Evolutionary conservation across 1,140 invertebrate genomes (phyloP).

Genomic region (Anastatus disparis): DNA sequence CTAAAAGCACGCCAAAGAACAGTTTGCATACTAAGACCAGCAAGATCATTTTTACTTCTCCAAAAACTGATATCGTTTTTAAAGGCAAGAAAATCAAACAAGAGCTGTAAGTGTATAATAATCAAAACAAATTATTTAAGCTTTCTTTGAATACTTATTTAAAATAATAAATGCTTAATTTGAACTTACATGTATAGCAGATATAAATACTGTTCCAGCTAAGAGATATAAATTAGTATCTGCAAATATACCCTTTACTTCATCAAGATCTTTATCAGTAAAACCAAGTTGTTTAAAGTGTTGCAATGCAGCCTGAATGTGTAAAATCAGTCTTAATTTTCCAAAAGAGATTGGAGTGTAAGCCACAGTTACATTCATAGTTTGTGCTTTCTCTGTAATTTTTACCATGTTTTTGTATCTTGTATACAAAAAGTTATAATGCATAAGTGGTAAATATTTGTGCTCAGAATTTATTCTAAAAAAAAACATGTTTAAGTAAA

Average conservation of each 20-base stretch:
- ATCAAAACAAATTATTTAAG: constrained; percentile 44
- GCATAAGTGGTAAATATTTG: constrained; percentile 85
- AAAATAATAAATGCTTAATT: no score
- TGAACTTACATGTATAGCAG: constrained; percentile 93
- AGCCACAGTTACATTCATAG: constrained; percentile 71
- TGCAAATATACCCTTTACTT: constrained; percentile 95
- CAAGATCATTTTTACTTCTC: constrained; percentile 84
- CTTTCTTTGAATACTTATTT: no score
- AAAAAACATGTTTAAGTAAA: constrained; percentile 49
- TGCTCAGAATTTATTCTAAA: constrained; percentile 72
- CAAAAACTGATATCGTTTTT: constrained; percentile 98
- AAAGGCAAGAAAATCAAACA: constrained; percentile 97
- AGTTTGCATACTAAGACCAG: constrained; percentile 88
- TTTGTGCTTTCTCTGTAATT: constrained; percentile 69
- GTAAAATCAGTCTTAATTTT: constrained; percentile 78
- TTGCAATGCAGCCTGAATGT: constrained; percentile 83
- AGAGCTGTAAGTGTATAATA: constrained; percentile 73
- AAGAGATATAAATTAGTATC: constrained; percentile 95
- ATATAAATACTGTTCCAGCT: constrained; percentile 91
- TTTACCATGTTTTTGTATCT: constrained; percentile 79
- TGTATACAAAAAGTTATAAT: constrained; percentile 84
- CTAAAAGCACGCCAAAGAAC: constrained; percentile 94
- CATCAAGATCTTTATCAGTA: constrained; percentile 93
- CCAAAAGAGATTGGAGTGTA: constrained; percentile 77
- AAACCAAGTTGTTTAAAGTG: constrained; percentile 84